Evolutionary conservation across 1,140 invertebrate species (phyloP).

Genomic region (Sycobia sp.): DNA sequence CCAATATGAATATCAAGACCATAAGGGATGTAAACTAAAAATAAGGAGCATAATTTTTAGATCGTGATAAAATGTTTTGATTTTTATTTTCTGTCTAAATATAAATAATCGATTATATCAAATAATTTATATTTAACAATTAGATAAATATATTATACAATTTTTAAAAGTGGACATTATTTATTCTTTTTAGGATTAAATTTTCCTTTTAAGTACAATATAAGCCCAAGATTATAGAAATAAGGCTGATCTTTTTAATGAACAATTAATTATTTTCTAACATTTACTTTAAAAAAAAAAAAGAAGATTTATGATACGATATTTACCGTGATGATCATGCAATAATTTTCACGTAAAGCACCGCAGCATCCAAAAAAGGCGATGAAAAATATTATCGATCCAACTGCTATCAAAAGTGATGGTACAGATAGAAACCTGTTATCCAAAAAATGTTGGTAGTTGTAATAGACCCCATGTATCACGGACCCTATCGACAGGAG

Average conservation of each 20-base stretch:
- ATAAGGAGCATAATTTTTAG: constrained; percentile 8
- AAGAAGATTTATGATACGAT: too few relatives aligned
- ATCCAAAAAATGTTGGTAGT: constrained; percentile 71
- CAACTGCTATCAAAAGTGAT: constrained; percentile 78
- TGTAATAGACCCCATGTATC: constrained; percentile 68
- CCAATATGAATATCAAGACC: constrained; percentile 78
- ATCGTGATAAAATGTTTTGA: not conserved
- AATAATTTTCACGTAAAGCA: constrained; percentile 80
- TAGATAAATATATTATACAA: too few relatives aligned
- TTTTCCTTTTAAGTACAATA: too few relatives aligned
- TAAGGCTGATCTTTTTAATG: too few relatives aligned
- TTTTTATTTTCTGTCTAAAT: too few relatives aligned
- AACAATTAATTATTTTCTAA: too few relatives aligned
- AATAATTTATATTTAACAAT: constrained; percentile 2
- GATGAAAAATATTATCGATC: constrained; percentile 79
- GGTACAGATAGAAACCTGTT: constrained; percentile 68
- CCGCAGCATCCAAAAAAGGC: constrained; percentile 89
- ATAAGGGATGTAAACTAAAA: constrained; percentile 76
- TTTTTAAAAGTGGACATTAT: too few relatives aligned
- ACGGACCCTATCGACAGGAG: constrained; percentile 71
- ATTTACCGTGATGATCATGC: constrained; percentile 80
- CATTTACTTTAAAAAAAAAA: too few relatives aligned
- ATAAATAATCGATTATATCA: too few relatives aligned
- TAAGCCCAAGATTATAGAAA: too few relatives aligned
- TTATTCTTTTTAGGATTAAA: too few relatives aligned